Evolutionary conservation across 2,797 vertebrate genomes (phyloP), one percentile per base, ranked within the genome.

Genomic region (Psittacula echo): DNA sequence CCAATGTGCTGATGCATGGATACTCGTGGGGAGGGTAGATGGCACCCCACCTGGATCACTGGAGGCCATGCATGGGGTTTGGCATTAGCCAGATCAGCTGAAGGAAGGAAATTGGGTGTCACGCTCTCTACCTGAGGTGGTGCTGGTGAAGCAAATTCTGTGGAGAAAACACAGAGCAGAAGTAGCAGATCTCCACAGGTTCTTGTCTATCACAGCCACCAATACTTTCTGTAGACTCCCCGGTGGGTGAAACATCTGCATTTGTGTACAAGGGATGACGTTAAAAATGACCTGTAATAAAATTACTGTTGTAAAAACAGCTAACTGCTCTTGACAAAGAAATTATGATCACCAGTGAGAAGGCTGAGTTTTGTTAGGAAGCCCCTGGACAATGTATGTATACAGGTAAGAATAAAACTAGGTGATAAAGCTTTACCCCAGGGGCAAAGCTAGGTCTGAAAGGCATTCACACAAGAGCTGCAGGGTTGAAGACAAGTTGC

Each of bases 1-100:
- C 19, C 0, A 5, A 27, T 16, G 11, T 2, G 3, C 9, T 37
- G 64, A 13, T 0, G 7, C 32, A 10, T 13, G 50, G 56, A 34
- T 61, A 12, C 29, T 8, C 5, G 6, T 11, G n/a, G n/a, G 34
- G 56, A 60, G 56, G 34, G 37, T 65, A 41, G 51, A 14, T n/a
- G 51, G 30, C 45, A 26, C 17, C 30, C 54, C 48, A 9, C 26
- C 15, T 1, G 6, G 41, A 30, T 58, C 39, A 13, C 39, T 5
- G 15, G 29, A 67, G 39, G 34, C 21, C 1, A 3, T 21, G 68
- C 42, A 50, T 23, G 30, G 22, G 11, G 47, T 24, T 60, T 2
- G 1, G 26, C 42, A 34, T 0, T 1, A 82, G 42, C 20, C 24
- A 30, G 16, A 8, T 12, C 17, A 41, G 48, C 39, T 24, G 29